phyloP scores from a whole-genome alignment of 2,113 vertebrate genomes.

The Seriola dumerili region DNA sequence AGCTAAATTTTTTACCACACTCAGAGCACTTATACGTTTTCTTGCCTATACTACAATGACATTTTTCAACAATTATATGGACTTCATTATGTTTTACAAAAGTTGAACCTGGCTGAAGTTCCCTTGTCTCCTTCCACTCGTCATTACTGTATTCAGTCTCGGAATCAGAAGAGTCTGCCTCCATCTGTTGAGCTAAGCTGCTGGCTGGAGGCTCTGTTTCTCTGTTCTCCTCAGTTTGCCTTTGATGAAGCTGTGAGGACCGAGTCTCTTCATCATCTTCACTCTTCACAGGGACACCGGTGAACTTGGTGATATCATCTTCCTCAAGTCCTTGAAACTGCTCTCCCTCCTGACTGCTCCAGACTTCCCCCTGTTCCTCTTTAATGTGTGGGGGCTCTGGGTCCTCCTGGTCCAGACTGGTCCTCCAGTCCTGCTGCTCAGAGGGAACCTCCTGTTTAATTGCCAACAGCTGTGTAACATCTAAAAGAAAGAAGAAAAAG shows the following conservation, averaged over 20 bases:
- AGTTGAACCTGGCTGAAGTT: neutral
- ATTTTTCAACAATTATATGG: neutral
- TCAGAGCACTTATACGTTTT: neutral
- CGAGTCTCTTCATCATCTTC: conserved; percentile 40
- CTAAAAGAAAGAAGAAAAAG: too few species aligned
- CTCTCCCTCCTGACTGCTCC: neutral
- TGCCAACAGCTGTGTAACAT: conserved; percentile 6
- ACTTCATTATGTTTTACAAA: neutral
- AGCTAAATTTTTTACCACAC: neutral
- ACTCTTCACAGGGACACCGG: conserved; percentile 6
- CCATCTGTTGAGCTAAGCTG: neutral
- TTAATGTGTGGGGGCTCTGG: conserved; percentile 20
- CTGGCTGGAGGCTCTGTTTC: neutral
- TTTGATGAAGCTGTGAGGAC: conserved; percentile 12
- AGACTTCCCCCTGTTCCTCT: conserved; percentile 36
- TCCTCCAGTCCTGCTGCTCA: neutral
- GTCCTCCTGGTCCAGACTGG: conserved; percentile 26
- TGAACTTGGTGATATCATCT: neutral
- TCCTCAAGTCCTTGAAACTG: neutral
- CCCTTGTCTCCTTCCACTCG: neutral
- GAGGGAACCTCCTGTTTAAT: conserved; percentile 27
- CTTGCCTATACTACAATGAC: neutral
- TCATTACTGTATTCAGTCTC: conserved; percentile 22
- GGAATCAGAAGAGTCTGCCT: neutral
- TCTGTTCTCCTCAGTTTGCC: conserved; percentile 16